phyloP scores from a whole-genome alignment of 2,888 invertebrate genomes.

The Pemphredon lugubris region DNA sequence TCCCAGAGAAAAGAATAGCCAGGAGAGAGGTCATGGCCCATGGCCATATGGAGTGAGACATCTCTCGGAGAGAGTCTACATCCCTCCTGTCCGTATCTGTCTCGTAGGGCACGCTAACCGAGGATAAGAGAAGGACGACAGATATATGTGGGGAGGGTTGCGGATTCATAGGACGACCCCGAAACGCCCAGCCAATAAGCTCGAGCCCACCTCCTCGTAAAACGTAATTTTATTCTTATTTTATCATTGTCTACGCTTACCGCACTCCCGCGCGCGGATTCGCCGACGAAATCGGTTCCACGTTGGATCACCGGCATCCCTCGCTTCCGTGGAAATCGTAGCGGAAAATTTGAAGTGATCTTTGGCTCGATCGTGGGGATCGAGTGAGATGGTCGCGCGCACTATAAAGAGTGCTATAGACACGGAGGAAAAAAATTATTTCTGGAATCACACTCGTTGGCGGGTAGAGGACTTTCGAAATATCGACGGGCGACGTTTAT shows the following conservation, averaged over 20 bases:
- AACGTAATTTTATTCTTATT: slow-evolving; percentile 74
- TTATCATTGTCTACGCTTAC: slow-evolving; percentile 67
- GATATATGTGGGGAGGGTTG: slow-evolving; percentile 45
- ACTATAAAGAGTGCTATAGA: neutral
- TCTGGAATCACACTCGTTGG: slow-evolving; percentile 13
- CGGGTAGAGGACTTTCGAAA: neutral
- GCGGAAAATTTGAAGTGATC: slow-evolving; percentile 34
- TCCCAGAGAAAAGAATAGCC: slow-evolving; percentile 15
- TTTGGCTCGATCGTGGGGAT: slow-evolving; percentile 8
- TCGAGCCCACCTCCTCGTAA: slow-evolving; percentile 61
- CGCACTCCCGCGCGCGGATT: neutral
- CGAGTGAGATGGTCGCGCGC: neutral
- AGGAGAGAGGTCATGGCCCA: slow-evolving; percentile 21
- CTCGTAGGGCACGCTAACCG: slow-evolving; percentile 11
- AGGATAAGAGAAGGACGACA: slow-evolving; percentile 34
- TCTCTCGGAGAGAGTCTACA: slow-evolving; percentile 18
- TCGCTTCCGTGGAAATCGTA: neutral
- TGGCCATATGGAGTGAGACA: slow-evolving; percentile 35
- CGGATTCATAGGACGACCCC: slow-evolving; percentile 40
- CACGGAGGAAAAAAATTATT: neutral
- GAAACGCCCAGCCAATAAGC: slow-evolving; percentile 67
- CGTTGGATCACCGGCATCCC: neutral
- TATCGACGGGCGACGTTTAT: neutral
- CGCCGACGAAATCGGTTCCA: neutral
- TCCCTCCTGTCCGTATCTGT: slow-evolving; percentile 15